Base-by-base conservation (phyloP, 2,113 vertebrate genomes). In the Malaclemys terrapin region DNA sequence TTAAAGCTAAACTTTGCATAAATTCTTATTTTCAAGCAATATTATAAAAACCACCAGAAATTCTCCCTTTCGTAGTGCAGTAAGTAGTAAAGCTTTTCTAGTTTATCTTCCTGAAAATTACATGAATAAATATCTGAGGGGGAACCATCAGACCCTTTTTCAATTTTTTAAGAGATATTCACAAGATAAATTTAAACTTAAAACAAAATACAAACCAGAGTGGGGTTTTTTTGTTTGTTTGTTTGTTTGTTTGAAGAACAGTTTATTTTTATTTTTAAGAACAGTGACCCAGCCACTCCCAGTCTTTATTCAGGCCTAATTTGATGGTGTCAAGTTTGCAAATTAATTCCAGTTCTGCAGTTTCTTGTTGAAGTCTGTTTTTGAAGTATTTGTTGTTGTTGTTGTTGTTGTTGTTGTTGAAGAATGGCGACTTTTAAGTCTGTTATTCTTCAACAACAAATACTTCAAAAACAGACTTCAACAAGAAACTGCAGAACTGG, bases 141-240 rank as follows among this genome's bases (percentile, higher is more conserved):
- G 85, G 45, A 93, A 91, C 82, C 47, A 75, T 8, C 17, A 84
- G 35, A 38, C 92, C 75, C 10, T 91, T 72, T 84, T 96, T 75
- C 92, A 89, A 93, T 90, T 93, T 81, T 90, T 89, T 87, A 22
- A 82, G 79, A 93, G 20, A 95, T 59, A 86, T 93, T 79, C 54
- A 69, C 59, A 94, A 96, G 29, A 47, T 92, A 92, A 95, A 81
- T 91, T 91, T 91, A 93, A 95, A 80, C 91, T 91, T 59, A 95
- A 95, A 96, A 91, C 79, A 95, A 95, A 95, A 92, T 56, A 89
- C 81, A 90, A 59, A 94, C 47, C 52, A 93, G n/a, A 90, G 50
- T 29, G 42, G 13, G 13, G 7, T 8, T 6, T 35, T 76, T 79
- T 52, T 87, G 93, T 45, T 45, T 45, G 42, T 45, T 93, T 89